These are phyloP conservation scores for Myiothlypis chrysogaster DNA, from an alignment of 2,797 vertebrate genomes.

Conservation along the genomic window DNA sequence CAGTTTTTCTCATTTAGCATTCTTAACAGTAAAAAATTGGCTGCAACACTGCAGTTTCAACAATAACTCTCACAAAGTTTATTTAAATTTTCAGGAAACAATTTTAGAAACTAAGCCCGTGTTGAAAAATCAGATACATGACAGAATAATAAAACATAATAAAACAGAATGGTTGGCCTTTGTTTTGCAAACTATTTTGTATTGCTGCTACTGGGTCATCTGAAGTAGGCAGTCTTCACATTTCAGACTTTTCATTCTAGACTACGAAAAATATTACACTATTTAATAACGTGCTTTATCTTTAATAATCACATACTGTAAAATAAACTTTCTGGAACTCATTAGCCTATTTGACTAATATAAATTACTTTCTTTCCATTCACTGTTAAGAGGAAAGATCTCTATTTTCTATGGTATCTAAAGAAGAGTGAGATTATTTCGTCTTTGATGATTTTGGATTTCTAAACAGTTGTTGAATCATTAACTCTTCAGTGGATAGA, in stretches of 20 bases:
- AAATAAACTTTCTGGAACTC: not conserved
- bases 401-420: not conserved
- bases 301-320: not conserved
- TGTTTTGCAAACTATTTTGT: not conserved
- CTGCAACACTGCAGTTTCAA: not conserved
- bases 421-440: not conserved
- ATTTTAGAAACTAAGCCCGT: not conserved
- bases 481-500: not conserved
- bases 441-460: not conserved
- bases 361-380: not conserved
- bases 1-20: constrained; percentile 13
- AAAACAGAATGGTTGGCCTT: not conserved
- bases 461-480: not conserved
- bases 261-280: not conserved
- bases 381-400: not conserved
- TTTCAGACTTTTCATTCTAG: not conserved
- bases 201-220: not conserved
- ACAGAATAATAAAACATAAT: not conserved
- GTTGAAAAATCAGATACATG: not conserved
- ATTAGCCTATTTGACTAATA: not conserved
- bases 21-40: not conserved
- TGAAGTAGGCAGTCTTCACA: not conserved
- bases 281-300: not conserved
- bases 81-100: not conserved
- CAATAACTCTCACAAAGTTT: not conserved